These are phyloP conservation scores for Coelopa pilipes DNA, from an alignment of 2,888 invertebrate genomes.

Conservation along the genomic window DNA sequence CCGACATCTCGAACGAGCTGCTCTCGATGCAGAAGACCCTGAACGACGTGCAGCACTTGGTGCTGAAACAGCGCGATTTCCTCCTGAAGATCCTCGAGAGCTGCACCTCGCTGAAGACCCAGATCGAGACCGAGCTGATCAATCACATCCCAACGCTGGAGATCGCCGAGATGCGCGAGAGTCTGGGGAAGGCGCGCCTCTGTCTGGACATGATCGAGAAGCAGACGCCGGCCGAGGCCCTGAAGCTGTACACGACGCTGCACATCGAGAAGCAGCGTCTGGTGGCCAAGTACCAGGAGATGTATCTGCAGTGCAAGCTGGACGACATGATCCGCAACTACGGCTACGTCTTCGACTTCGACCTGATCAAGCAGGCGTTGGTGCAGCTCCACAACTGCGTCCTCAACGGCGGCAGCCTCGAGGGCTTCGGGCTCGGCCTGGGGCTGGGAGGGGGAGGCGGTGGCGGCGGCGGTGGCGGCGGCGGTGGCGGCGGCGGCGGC, in stretches of 20 bases:
- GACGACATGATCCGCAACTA: conserved; percentile 77
- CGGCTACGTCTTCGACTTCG: conserved; percentile 75
- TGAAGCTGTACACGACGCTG: conserved; percentile 72
- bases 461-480: conserved; percentile 48
- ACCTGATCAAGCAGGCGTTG: conserved; percentile 74
- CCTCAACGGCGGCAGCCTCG: conserved; percentile 45
- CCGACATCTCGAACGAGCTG: conserved; percentile 75
- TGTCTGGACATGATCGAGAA: conserved; percentile 71
- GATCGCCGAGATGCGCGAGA: conserved; percentile 74
- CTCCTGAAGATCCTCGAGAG: conserved; percentile 79
- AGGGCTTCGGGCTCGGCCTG: conserved; percentile 39
- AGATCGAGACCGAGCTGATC: conserved; percentile 79
- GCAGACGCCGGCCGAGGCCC: conserved; percentile 71
- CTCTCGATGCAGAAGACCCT: conserved; percentile 76
- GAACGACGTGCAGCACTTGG: conserved; percentile 77
- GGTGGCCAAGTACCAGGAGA: conserved; percentile 76
- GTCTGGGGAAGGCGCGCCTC: conserved; percentile 72
- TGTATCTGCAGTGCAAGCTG: conserved; percentile 77
- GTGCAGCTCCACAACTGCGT: conserved; percentile 70
- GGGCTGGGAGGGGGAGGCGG: conserved; percentile 49
- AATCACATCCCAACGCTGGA: conserved; percentile 76
- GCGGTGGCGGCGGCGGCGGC: conserved; percentile 29
- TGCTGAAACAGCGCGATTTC: conserved; percentile 78
- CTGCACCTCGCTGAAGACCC: conserved; percentile 78
- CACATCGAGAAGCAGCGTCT: conserved; percentile 75